These are phyloP conservation scores for Pararge aegeria DNA, from an alignment of 1,140 invertebrate species.

Conservation along the genomic window DNA sequence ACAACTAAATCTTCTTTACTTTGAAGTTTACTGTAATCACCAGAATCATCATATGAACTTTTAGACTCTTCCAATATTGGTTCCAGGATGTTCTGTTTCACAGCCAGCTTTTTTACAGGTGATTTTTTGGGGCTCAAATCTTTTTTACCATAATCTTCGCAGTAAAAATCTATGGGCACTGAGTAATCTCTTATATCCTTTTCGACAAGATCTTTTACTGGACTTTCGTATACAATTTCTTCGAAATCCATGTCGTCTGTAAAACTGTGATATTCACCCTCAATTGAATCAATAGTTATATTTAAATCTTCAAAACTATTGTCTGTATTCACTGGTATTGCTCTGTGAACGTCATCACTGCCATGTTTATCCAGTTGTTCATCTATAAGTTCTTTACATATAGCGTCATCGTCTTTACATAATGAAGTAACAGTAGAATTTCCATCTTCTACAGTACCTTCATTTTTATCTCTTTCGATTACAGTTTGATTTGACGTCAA, in stretches of 20 bases:
- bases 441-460: slow-evolving; percentile 1
- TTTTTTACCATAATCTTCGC: slow-evolving; percentile 55
- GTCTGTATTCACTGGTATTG: slow-evolving; percentile 30
- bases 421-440: slow-evolving; percentile 1
- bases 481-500: slow-evolving; percentile 55
- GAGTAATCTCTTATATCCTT: slow-evolving; percentile 76
- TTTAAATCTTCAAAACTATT: slow-evolving; percentile 24
- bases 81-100: slow-evolving; percentile 46
- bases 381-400: slow-evolving; percentile 11
- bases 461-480: slow-evolving; percentile 35
- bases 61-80: slow-evolving; percentile 73
- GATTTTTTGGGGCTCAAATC: slow-evolving; percentile 45
- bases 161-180: slow-evolving; percentile 67
- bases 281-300: slow-evolving; percentile 36
- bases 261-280: slow-evolving; percentile 73
- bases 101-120: slow-evolving; percentile 40
- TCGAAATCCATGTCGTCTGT: slow-evolving; percentile 64
- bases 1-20: not conserved
- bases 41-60: slow-evolving; percentile 56
- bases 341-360: slow-evolving; percentile 22
- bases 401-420: slow-evolving; percentile 1
- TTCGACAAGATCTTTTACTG: slow-evolving; percentile 68
- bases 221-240: slow-evolving; percentile 63
- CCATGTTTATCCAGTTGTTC: slow-evolving; percentile 13
- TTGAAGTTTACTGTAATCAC: slow-evolving; percentile 28